Percentiles rank a stretch among this genome's conserved stretches.
These are phyloP conservation scores for Chiloscyllium punctatum DNA, from an alignment of 2,797 vertebrate genomes.

Conservation along the genomic window DNA sequence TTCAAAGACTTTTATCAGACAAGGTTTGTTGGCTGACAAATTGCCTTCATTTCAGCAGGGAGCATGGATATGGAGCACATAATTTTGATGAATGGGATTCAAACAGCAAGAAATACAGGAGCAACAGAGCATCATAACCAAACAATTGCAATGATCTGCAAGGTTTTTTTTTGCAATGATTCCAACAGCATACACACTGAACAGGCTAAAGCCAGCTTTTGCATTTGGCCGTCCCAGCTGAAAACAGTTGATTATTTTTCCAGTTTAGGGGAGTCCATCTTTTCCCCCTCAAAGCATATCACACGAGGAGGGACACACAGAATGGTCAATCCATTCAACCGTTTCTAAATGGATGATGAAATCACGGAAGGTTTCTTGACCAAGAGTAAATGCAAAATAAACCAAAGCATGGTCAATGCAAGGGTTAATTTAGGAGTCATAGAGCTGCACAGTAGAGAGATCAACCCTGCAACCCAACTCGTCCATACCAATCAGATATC, in stretches of 20 bases:
- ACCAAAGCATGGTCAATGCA: not conserved
- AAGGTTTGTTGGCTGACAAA: slow-evolving; percentile 11
- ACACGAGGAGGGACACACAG: not conserved
- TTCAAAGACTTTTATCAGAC: slow-evolving; percentile 12
- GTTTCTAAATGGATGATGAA: slow-evolving; percentile 5
- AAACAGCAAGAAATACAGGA: not conserved
- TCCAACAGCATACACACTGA: not conserved
- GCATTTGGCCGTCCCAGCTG: not conserved
- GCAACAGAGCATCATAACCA: not conserved
- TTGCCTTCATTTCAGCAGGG: slow-evolving; percentile 21
- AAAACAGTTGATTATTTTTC: too few relatives aligned
- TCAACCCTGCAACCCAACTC: too few relatives aligned
- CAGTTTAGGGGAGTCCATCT: not conserved
- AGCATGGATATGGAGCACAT: not conserved
- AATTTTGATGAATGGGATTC: slow-evolving; percentile 22
- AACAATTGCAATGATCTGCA: slow-evolving; percentile 25
- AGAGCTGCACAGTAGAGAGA: too few relatives aligned
- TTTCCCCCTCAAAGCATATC: not conserved
- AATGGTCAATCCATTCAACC: not conserved
- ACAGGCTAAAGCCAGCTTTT: not conserved
- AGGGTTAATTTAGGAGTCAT: not conserved
- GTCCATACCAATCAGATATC: too few relatives aligned
- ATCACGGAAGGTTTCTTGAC: not conserved
- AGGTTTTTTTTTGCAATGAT: not conserved
- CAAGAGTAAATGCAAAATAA: not conserved